Base-by-base conservation (phyloP, 2,888 invertebrate species). In the Acleris holmiana region DNA sequence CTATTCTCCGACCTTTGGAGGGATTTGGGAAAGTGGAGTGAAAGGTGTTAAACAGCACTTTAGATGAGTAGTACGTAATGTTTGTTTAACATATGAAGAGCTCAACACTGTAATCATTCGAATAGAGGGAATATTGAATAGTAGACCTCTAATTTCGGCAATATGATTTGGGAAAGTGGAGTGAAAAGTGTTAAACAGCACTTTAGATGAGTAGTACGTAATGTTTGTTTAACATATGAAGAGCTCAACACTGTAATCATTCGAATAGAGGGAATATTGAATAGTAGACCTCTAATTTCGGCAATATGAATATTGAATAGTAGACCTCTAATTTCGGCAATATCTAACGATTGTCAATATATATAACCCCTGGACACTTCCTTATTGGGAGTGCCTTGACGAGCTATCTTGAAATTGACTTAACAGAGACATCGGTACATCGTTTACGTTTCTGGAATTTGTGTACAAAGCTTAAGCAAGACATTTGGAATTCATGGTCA, bases 221-320 rank as follows among this genome's bases (percentile, higher is more conserved):
- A 62, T 50, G 4, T 25, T 17, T 49, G 55, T 29, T 19, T 62
- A 21, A 62, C 62, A 25, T 62, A 35, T 8, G 62, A 62, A 41
- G 55, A 62, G n/a, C 55, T 62, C 40, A 21, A 62, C 23, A 62
- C 62, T 17, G 44, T 62, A 17, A 40, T 62, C 13, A 56, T 23
- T 17, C 48, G 56, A 23, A 62, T 62, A 17, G 56, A 62, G 13
- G 35, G 48, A 10, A 56, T 62, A 8, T 51, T 63, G 21, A 63
- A 63, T 51, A 44, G 25, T 6, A 44, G 62, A 21, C 62, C n/a
- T n/a, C n/a, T n/a, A n/a, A n/a, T n/a, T n/a, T n/a, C n/a, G n/a
- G n/a, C n/a, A n/a, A n/a, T n/a, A n/a, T n/a, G 1, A 8, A n/a
- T n/a, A n/a, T n/a, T n/a, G n/a, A n/a, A n/a, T n/a, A n/a, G n/a